These are phyloP conservation scores for Hydraecia micacea DNA, from an alignment of 2,888 invertebrate genomes.

Conservation along the genomic window DNA sequence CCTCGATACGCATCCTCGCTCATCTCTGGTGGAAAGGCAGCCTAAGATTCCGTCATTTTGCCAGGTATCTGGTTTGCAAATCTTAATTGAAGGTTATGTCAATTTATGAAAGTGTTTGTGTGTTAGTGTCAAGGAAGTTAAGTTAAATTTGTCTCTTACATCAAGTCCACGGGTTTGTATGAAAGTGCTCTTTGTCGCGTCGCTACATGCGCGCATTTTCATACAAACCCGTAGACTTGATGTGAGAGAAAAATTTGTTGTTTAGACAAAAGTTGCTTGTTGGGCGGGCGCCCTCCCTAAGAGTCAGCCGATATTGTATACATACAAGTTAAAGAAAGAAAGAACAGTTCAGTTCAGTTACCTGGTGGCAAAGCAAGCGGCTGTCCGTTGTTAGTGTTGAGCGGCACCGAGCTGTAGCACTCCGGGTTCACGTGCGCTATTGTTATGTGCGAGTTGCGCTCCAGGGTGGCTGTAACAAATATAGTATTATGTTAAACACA, in stretches of 20 bases:
- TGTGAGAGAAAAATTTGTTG: too few species aligned
- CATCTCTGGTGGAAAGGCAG: too few species aligned
- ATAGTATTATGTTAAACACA: not conserved
- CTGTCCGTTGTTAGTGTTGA: slow-evolving; percentile 85
- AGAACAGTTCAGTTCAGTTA: slow-evolving; percentile 48
- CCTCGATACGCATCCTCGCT: too few species aligned
- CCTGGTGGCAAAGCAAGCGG: slow-evolving; percentile 86
- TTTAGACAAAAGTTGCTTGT: too few species aligned
- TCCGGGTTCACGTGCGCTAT: slow-evolving; percentile 99
- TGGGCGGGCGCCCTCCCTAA: too few species aligned
- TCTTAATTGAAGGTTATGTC: too few species aligned
- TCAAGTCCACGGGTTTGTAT: too few species aligned
- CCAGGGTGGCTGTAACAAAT: slow-evolving; percentile 92
- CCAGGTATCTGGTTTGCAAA: not conserved
- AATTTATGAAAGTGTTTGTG: not conserved
- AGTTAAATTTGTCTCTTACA: not conserved
- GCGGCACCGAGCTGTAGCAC: slow-evolving; percentile 91
- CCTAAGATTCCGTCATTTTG: not conserved
- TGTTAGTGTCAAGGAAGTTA: not conserved
- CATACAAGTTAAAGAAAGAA: not conserved
- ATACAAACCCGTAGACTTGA: too few species aligned
- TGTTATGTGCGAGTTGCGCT: slow-evolving; percentile 97
- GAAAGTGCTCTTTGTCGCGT: too few species aligned
- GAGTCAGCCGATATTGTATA: not conserved
- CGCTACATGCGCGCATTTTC: too few species aligned